Conservation (phyloP, 2,888 invertebrate genomes). For the Drosophila ochracea region DNA sequence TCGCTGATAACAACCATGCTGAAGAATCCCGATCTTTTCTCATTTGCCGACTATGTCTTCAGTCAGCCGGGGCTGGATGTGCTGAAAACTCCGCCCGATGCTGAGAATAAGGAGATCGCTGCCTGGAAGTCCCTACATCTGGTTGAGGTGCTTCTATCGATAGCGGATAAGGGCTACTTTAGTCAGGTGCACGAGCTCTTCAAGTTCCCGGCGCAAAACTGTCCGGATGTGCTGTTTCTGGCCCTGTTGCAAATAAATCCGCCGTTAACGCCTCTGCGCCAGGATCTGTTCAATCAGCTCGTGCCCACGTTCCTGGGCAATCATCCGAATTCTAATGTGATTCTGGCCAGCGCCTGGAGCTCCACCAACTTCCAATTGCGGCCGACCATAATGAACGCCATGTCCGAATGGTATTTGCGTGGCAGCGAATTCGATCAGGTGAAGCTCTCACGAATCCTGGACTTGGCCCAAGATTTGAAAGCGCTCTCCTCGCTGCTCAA, state of each 20-base stretch:
- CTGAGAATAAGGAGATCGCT: slow-evolving; percentile 96
- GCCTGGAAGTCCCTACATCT: slow-evolving; percentile 97
- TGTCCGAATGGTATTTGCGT: slow-evolving; percentile 98
- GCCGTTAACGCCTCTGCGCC: slow-evolving; percentile 91
- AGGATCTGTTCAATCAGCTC: slow-evolving; percentile 94
- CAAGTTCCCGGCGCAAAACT: slow-evolving; percentile 95
- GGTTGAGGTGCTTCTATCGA: slow-evolving; percentile 93
- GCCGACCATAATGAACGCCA: slow-evolving; percentile 96
- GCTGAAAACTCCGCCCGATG: slow-evolving; percentile 97
- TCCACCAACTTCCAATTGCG: slow-evolving; percentile 90
- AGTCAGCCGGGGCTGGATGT: slow-evolving; percentile 94
- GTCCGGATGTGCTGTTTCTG: slow-evolving; percentile 96
- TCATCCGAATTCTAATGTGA: slow-evolving; percentile 98
- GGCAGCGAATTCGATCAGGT: slow-evolving; percentile 96
- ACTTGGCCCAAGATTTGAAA: slow-evolving; percentile 97
- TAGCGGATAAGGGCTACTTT: slow-evolving; percentile 95
- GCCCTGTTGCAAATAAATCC: slow-evolving; percentile 95
- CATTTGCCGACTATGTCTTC: slow-evolving; percentile 96
- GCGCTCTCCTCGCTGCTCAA: slow-evolving; percentile 96
- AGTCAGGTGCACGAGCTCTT: slow-evolving; percentile 93
- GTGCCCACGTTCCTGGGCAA: slow-evolving; percentile 97
- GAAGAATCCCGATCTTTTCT: slow-evolving; percentile 96
- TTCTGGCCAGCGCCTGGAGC: slow-evolving; percentile 98
- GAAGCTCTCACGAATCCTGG: slow-evolving; percentile 96
- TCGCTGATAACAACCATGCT: slow-evolving; percentile 94